phyloP scores from a whole-genome alignment of 2,113 vertebrate species.

The Misgurnus mizolepis region DNA sequence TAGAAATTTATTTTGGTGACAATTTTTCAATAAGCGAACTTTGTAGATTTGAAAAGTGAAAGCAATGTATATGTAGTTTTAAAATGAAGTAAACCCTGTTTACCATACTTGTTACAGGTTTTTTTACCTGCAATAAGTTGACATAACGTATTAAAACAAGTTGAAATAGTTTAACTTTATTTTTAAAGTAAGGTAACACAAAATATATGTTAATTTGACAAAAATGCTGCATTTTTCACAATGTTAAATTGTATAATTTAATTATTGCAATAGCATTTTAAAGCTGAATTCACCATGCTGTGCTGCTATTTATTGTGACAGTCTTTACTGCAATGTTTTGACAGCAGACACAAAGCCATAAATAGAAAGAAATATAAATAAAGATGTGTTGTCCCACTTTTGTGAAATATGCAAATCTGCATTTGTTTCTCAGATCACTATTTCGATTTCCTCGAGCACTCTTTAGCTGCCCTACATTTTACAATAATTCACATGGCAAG shows the following conservation, averaged over 20 bases:
- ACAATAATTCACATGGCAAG: background rate
- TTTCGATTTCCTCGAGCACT: background rate
- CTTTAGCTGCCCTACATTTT: background rate
- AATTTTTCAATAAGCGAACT: background rate
- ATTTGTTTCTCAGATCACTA: slow-evolving; percentile 5
- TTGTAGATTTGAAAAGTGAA: background rate
- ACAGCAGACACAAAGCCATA: background rate
- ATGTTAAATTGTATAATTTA: background rate
- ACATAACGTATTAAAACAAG: too few relatives aligned
- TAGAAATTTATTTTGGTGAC: background rate
- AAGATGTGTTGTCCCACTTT: background rate
- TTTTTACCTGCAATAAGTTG: too few relatives aligned
- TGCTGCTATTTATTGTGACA: background rate
- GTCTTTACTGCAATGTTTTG: background rate
- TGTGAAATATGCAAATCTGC: slow-evolving; percentile 4
- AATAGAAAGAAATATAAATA: background rate
- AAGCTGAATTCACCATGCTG: background rate
- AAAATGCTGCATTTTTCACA: too few relatives aligned
- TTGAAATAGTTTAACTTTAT: too few relatives aligned
- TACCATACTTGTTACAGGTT: background rate
- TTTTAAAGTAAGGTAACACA: too few relatives aligned
- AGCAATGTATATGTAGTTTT: background rate
- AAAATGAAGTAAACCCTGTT: background rate
- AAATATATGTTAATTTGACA: too few relatives aligned
- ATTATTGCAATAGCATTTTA: background rate